Base-by-base conservation (phyloP, 2,888 invertebrate species). In the Brachylomia viminalis region DNA sequence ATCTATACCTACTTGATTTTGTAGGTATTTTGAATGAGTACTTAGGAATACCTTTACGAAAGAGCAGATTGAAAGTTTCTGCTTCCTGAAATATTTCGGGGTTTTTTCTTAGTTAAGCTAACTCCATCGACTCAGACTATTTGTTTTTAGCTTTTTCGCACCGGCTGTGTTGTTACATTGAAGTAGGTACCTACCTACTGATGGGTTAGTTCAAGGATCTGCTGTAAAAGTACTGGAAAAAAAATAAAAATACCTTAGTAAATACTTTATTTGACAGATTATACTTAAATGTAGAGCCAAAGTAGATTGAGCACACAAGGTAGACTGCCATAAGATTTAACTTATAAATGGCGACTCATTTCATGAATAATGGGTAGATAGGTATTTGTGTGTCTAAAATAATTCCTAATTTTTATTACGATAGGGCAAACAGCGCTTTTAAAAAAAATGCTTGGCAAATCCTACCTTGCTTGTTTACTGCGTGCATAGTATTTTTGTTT, bases 1-100 rank as follows among this genome's bases (percentile, higher is more conserved):
- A 64, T 17, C 62, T 38, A 38, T 85, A 73, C 49, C 52, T 72
- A 79, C 27, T 52, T 65, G 23, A 47, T 45, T 45, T 61, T 56
- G 23, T 64, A 65, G 42, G 65, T 72, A 80, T 59, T 56, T 54
- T 45, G 15, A n/a, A 33, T 67, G 30, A 23, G 62, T 45, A 64
- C 47, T 49, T 62, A 38, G 2, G n/a, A 30, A 23, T n/a, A 30
- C n/a, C 13, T 27, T 52, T 47, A 61, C 20, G 38, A 38, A 30
- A 27, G 17, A 30, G 3, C 5, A 23, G 17, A 33, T 23, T 6
- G 2, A 7, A 20, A 17, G 0, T 30, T 56, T 56, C 5, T 15
- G 23, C 42, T 5, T 49, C 20, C 30, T 38, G 38, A 30, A 42
- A 4, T 7, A 30, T 11, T 59, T 71, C 38, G 0, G 8, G 11